Base-by-base conservation (phyloP, 37 sponge, comb jelly and placozoan genomes). In the Petrosia ficiformis region DNA sequence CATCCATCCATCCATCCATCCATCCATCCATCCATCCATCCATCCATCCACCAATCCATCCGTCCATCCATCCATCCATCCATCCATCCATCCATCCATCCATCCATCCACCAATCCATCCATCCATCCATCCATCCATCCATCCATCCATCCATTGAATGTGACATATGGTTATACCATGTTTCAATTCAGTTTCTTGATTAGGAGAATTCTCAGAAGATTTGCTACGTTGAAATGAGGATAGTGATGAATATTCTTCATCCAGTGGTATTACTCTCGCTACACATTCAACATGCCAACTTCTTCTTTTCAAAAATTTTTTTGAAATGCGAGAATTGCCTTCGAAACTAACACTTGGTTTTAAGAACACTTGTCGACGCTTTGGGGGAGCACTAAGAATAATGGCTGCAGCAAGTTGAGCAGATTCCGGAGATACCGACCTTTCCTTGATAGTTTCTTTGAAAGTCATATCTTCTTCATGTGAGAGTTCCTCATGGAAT, bases 331-430 rank as follows among this genome's bases (percentile, higher is more conserved):
- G 31, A 29, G 58, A 25, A 48, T 39, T 31, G 21, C 52, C 39
- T 35, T 39, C 63, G 19, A 32, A 19, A 11, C 59, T 25, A 4
- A 39, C 58, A 42, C 76, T 67, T 22, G 72, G 33, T 34, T 52
- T 39, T 21, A 90, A 82, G 59, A 68, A 86, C 24, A 66, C 86
- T n/a, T 30, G 42, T 44, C 91, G 71, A 16, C 87, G 68, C 24
- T 56, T 42, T 2, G 74, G 43, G 2, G 91, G 91, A 16, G 86
- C 78, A 68, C 87, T 86, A 37, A 80, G 59, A 25, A 90, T 82
- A 30, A 90, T 90, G 65, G 91, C 91, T 61, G 87, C 91, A 32
- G 86, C 86, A 34, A 86, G 60, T 26, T 4, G 42, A 38, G 52
- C 59, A 31, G 86, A 67, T 8, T 48, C 54, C n/a, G n/a, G n/a